Evolutionary conservation across 2,113 vertebrate genomes (phyloP).

Genomic region (Heloderma charlesbogerti): DNA sequence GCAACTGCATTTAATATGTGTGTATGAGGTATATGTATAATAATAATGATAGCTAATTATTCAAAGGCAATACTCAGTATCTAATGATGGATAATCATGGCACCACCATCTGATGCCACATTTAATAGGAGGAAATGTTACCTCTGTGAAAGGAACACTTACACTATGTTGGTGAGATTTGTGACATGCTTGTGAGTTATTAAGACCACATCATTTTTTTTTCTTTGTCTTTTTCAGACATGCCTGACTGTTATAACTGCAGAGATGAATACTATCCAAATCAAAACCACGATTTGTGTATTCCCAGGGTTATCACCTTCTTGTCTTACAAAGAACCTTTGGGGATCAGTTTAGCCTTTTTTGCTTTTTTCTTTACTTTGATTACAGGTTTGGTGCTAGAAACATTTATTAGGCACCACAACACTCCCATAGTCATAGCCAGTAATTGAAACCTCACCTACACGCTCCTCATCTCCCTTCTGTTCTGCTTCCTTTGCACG

Average conservation of each 20-base stretch:
- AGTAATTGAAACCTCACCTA: not conserved
- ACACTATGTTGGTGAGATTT: too few species aligned
- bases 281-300: not conserved
- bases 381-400: not conserved
- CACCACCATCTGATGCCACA: too few species aligned
- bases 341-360: not conserved
- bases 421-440: not conserved
- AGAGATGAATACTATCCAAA: not conserved
- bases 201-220: not conserved
- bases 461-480: not conserved
- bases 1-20: too few species aligned
- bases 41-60: too few species aligned
- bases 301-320: not conserved
- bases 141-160: too few species aligned
- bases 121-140: too few species aligned
- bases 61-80: too few species aligned
- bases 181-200: too few species aligned
- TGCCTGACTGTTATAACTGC: not conserved
- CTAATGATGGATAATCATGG: too few species aligned
- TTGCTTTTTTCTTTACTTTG: not conserved
- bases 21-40: too few species aligned
- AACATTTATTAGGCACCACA: not conserved
- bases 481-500: not conserved
- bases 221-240: not conserved
- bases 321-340: slow-evolving; percentile 4